A percentile compares a stretch with the other conserved stretches of the same genome.
Conservation (phyloP, 2,888 invertebrate species). For the Protophormia terraenovae region DNA sequence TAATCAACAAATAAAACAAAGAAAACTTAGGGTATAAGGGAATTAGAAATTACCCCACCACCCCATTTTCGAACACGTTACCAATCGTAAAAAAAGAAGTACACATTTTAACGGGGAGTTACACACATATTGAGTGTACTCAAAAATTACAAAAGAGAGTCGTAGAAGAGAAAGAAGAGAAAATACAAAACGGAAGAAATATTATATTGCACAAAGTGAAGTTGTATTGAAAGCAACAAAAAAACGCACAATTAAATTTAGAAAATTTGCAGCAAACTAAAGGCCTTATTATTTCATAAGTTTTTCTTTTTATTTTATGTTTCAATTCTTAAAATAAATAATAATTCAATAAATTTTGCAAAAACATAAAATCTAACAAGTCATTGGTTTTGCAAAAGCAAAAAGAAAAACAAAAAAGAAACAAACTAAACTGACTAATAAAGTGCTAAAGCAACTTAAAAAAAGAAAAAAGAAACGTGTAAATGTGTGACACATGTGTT, state of each 20-base stretch:
- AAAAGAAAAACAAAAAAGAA: background rate
- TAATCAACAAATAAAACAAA: background rate
- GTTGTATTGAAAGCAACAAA: slow-evolving; percentile 10
- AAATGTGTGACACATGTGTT: background rate
- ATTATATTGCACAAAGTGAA: slow-evolving; percentile 44
- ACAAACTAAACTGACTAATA: slow-evolving; percentile 4
- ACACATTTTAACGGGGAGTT: slow-evolving; percentile 29
- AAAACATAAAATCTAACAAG: slow-evolving; percentile 44
- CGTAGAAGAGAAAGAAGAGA: background rate
- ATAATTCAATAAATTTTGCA: slow-evolving; percentile 17
- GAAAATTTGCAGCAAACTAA: slow-evolving; percentile 1
- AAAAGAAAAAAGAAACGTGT: background rate
- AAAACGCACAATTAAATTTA: slow-evolving; percentile 24
- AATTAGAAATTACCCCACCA: background rate
- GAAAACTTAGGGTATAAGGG: background rate
- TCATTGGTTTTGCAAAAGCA: slow-evolving; percentile 16
- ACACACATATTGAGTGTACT: background rate
- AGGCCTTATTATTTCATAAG: slow-evolving; percentile 49
- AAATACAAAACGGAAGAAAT: background rate
- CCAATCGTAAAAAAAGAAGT: background rate
- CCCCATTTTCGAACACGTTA: slow-evolving; percentile 7
- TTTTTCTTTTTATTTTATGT: background rate
- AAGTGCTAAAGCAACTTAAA: slow-evolving; percentile 12
- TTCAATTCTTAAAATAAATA: slow-evolving; percentile 22
- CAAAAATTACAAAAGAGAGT: background rate